These are phyloP conservation scores for Eustalomyia histrio DNA, from an alignment of 2,888 invertebrate species.

Conservation along the genomic window DNA sequence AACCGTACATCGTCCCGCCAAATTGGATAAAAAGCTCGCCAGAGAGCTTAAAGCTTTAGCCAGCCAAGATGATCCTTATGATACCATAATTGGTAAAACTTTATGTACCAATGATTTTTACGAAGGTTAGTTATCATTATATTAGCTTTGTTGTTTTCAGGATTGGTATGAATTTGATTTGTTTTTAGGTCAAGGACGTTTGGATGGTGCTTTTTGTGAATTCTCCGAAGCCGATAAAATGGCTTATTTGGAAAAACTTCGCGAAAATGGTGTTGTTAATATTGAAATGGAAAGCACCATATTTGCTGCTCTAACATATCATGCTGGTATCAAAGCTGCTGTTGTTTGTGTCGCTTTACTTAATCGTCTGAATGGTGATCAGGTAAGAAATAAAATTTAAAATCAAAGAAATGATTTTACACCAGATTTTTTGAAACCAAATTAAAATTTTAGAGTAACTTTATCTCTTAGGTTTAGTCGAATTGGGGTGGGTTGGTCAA, in stretches of 20 bases:
- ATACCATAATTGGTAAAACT: conserved; percentile 93
- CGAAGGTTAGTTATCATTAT: conserved; percentile 85
- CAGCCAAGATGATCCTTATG: conserved; percentile 89
- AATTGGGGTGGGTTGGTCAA: no score
- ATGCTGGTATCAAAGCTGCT: conserved; percentile 95
- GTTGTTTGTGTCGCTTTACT: conserved; percentile 95
- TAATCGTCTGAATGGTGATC: conserved; percentile 95
- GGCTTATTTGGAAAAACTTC: conserved; percentile 88
- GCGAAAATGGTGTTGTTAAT: conserved; percentile 91
- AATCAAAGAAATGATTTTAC: background rate
- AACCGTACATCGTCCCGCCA: conserved; percentile 88
- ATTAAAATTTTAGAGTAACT: no score
- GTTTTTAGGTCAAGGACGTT: conserved; percentile 90
- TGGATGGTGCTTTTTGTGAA: conserved; percentile 98
- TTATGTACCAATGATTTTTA: conserved; percentile 99
- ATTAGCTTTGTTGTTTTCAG: background rate
- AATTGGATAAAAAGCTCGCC: conserved; percentile 89
- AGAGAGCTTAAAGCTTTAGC: conserved; percentile 89
- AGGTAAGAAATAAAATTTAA: conserved; percentile 81
- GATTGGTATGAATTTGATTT: background rate
- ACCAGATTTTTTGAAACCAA: no score
- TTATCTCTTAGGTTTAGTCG: no score
- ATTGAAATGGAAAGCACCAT: conserved; percentile 98
- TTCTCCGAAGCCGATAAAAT: conserved; percentile 94
- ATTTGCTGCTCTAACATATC: conserved; percentile 95